Evolutionary conservation across 2,113 vertebrate genomes (phyloP), one percentile per base, ranked within the genome.

Genomic region (Hiodon tergisus): DNA sequence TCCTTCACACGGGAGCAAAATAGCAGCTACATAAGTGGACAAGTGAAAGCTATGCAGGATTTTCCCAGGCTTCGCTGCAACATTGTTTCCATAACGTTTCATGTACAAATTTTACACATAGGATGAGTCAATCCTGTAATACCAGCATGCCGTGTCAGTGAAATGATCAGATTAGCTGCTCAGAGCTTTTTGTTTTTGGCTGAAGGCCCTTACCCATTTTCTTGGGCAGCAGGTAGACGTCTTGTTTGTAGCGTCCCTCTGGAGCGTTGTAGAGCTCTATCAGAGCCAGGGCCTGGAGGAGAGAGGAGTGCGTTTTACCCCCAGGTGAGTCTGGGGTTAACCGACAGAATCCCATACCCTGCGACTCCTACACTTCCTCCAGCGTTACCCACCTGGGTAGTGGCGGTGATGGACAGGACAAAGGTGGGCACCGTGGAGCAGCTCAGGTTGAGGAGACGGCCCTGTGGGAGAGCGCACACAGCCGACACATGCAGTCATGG

Each of bases 371-470:
- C 31, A 31, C 31, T 31, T 31, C 16, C 47, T 60, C n/a, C 31
- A 17, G 2, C 10, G 16, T 48, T 50, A 67, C 89, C 83, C 72
- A 91, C 95, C 95, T 98, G 95, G 0, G 96, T 98, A 58, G 97
- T 98, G 71, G 97, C 97, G 0, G 96, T 98, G 90, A 98, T 98
- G 54, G 97, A 98, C 59, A 98, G 88, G 73, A 98, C 96, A 0
- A 98, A 98, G 6, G 97, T 98, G 87, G 97, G 97, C 10, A 98
- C 96, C 0, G 96, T 98, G 87, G 97, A 98, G 84, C 97, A 98
- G 91, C 96, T 98, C 76, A 98, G 92, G 84, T 96, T 96, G 81
- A 97, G 88, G 78, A 95, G 90, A 62, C 94, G 94, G 73, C 94
- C 93, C 94, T 95, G 85, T 17, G 74, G 4, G 76, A 10, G 13